Base-by-base conservation (phyloP, 2,888 invertebrate species). In the Microplitis manilae region DNA sequence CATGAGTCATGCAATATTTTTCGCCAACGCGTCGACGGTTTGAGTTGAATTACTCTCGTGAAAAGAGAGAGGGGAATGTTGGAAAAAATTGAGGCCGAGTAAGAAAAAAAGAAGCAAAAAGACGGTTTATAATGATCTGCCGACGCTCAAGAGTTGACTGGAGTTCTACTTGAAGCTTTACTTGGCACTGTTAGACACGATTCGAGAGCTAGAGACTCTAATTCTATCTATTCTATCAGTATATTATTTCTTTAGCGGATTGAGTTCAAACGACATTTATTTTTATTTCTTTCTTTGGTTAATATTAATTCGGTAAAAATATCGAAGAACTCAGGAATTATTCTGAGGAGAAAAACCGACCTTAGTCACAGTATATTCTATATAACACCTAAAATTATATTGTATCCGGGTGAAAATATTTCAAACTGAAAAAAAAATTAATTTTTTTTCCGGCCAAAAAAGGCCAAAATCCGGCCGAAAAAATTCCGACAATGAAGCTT, bases 41-140 rank as follows among this genome's bases (percentile, higher is more conserved):
- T 15, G n/a, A 67, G 67, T 60, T 60, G 67, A 65, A 38, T 73
- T 50, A 67, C 73, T 67, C 38, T 73, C 15, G 67, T 65, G 59
- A 9, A 62, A 40, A 39, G 68, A 59, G 68, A 15, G 15, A 38
- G 30, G 0, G 15, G 50, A 69, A 69, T 13, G 17, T n/a, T 15
- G 59, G 59, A 60, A 67, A 68, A 75, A 60, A 69, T 41, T 40
- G 68, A 20, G 41, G 50, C 41, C 15, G 68, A 1, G 50, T 50
- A 50, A 50, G 17, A 50, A 64, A 73, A 67, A 60, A 50, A 69
- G 20, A 15, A 38, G 20, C n/a, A 61, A 75, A 62, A 68, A 68
- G 68, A 68, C 74, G 74, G 62, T 15, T 20, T 59, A 38, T 75
- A 75, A 75, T 62, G 68, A 75, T 75, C 74, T 67, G 40, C 68